A percentile compares a stretch with the other conserved stretches of the same genome.
phyloP scores from a whole-genome alignment of 2,797 vertebrate species.

The Oreochromis grahami region DNA sequence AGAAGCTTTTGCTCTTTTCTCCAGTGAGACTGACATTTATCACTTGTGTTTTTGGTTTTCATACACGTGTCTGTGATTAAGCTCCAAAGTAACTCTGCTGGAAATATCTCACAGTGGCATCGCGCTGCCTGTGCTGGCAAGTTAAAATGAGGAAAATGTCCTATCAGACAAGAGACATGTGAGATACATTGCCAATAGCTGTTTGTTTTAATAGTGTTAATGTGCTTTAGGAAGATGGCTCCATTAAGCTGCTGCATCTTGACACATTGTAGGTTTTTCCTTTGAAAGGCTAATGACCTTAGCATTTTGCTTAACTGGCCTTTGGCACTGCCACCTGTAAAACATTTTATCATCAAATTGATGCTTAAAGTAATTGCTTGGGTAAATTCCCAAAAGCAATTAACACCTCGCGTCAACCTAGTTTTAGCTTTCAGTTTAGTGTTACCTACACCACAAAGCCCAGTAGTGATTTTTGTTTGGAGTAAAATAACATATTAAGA shows the following conservation, averaged over 20 bases:
- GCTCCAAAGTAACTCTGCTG: slow-evolving; percentile 3
- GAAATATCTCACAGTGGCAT: slow-evolving; percentile 2
- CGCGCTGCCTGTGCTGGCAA: neutral
- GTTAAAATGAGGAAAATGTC: slow-evolving; percentile 17
- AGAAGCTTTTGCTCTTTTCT: slow-evolving; percentile 28
- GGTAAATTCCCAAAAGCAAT: slow-evolving; percentile 62
- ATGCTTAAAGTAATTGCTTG: slow-evolving; percentile 64
- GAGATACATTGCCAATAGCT: slow-evolving; percentile 19
- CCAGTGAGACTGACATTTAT: slow-evolving; percentile 9
- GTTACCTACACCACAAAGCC: slow-evolving; percentile 31
- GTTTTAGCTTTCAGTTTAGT: slow-evolving; percentile 48
- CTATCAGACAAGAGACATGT: slow-evolving; percentile 9
- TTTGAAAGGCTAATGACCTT: slow-evolving; percentile 57
- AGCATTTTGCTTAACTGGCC: slow-evolving; percentile 50
- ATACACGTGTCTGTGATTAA: slow-evolving; percentile 22
- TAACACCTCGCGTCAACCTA: slow-evolving; percentile 25
- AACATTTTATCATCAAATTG: slow-evolving; percentile 63
- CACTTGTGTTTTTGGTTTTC: slow-evolving; percentile 4
- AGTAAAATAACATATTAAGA: slow-evolving; percentile 33
- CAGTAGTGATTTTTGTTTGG: slow-evolving; percentile 17
- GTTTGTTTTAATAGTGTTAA: slow-evolving; percentile 56
- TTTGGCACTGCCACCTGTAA: slow-evolving; percentile 54
- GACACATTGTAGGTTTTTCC: slow-evolving; percentile 35
- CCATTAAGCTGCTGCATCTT: slow-evolving; percentile 50
- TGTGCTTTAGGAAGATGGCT: slow-evolving; percentile 41